Base-by-base conservation (phyloP, 2,113 vertebrate species). In the Psilopsiagon aymara region DNA sequence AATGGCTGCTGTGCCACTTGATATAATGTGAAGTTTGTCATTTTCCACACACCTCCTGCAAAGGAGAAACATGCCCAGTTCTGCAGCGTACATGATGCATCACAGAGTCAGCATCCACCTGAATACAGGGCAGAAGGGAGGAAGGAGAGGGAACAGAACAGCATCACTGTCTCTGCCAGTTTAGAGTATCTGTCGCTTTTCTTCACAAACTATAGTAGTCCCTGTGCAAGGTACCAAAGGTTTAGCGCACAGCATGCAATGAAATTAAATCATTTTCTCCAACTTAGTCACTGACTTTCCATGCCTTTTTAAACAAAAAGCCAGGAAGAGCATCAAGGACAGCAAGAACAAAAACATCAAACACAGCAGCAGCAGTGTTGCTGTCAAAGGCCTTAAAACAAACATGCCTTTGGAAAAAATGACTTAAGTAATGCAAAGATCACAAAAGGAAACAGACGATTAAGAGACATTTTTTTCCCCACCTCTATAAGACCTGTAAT, bases 331-430 rank as follows among this genome's bases (percentile, higher is more conserved):
- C 41, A 80, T 21, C 11, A 47, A 67, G 27, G 20, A 59, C 57
- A 59, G 33, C 33, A 59, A 59, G 57, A 59, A 59, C 57, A 59
- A 59, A 59, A 59, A 35, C 21, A 59, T 59, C 33, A 59, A 83
- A 17, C 16, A 43, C 52, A 79, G 43, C 29, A 90, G 63, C 35
- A 78, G 44, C 5, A 62, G 43, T 1, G 2, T 2, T 78, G 35
- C 57, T 77, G 52, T 55, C 25, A 17, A 83, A 90, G 39, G 18
- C 71, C 80, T 62, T 51, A 76, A 5, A 92, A 68, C 10, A 70
- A 88, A 75, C 23, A 47, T 4, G 17, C 11, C 52, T 81, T 78
- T 55, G 33, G 29, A 90, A 96, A 95, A 94, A 78, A 75, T 44
- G 3, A 85, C 52, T 75, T n/a, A 46, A 13, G 23, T 23, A 70